phyloP scores from a whole-genome alignment of 92 coral and sea anemone genomes.

The Isaurus tuberculatus region DNA sequence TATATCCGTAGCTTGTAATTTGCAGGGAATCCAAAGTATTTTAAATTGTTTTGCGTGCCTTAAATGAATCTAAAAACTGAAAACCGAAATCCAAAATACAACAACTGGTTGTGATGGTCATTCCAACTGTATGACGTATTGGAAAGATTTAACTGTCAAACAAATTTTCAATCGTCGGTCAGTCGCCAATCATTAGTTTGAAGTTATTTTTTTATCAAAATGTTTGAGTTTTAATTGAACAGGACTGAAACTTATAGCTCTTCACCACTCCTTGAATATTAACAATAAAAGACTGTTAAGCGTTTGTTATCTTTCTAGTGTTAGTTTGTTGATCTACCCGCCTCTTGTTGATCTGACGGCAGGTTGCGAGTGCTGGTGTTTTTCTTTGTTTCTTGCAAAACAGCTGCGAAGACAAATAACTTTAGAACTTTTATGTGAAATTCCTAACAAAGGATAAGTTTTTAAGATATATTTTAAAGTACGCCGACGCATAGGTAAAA shows the following conservation, averaged over 20 bases:
- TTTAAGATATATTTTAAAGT: too few species aligned
- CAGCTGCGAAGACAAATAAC: too few species aligned
- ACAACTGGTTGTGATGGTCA: slow-evolving; percentile 2
- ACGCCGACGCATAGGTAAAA: too few species aligned
- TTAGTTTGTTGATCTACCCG: too few species aligned
- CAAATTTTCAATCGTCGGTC: neutral
- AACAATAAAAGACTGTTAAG: too few species aligned
- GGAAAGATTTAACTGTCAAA: slow-evolving; percentile 7
- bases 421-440: too few species aligned
- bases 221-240: neutral
- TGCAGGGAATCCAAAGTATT: neutral
- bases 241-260: neutral
- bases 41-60: neutral
- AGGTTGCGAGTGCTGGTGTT: too few species aligned
- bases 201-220: neutral
- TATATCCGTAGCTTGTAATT: neutral
- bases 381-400: too few species aligned
- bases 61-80: neutral
- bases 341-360: too few species aligned
- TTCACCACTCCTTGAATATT: too few species aligned
- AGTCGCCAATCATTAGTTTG: neutral
- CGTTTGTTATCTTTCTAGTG: too few species aligned
- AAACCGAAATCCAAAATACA: neutral
- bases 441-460: too few species aligned
- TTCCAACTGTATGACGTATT: slow-evolving; percentile 41